Evolutionary conservation across 2,113 vertebrate genomes (phyloP).

Genomic region (Fregata magnificens): DNA sequence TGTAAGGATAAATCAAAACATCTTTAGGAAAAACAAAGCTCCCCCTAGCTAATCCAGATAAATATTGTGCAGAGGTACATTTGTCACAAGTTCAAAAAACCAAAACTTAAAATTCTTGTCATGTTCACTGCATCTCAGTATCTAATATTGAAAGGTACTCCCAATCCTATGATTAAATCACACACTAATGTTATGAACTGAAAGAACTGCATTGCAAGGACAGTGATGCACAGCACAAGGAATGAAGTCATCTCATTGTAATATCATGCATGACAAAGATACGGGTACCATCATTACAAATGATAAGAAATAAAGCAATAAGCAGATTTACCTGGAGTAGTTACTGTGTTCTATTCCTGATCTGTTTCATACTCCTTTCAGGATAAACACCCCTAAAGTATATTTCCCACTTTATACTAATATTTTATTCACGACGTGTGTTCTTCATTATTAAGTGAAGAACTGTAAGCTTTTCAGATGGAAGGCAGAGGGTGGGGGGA

Average conservation of each 20-base stretch:
- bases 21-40: neutral
- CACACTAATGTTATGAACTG: neutral
- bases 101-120: neutral
- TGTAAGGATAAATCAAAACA: neutral
- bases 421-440: neutral
- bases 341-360: slow-evolving; percentile 6
- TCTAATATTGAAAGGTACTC: neutral
- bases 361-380: slow-evolving; percentile 25
- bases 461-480: neutral
- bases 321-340: slow-evolving; percentile 56
- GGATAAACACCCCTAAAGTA: slow-evolving; percentile 6
- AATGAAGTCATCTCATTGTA: slow-evolving; percentile 9
- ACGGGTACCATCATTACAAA: neutral
- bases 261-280: neutral
- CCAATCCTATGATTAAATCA: neutral
- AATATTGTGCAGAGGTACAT: neutral
- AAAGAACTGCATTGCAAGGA: slow-evolving; percentile 18
- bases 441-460: neutral
- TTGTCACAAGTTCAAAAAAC: neutral
- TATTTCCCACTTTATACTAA: neutral
- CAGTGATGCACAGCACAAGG: neutral
- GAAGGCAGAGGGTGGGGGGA: neutral
- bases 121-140: neutral
- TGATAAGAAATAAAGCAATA: slow-evolving; percentile 8
- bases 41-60: neutral